phyloP scores from a whole-genome alignment of 2,113 vertebrate species.

The Caranx melampygus region DNA sequence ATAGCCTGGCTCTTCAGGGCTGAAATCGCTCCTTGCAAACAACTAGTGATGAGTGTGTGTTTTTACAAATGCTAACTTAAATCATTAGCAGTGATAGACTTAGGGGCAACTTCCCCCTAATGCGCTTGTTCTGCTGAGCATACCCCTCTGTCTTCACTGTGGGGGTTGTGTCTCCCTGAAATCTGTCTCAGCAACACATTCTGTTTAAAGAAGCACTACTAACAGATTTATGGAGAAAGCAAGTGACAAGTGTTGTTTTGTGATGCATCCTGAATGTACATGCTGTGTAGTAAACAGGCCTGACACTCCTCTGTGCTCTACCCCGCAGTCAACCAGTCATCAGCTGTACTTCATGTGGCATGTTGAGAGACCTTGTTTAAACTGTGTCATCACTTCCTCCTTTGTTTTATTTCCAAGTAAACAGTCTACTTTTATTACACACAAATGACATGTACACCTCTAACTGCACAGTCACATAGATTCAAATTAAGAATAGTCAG shows the following conservation, averaged over 20 bases:
- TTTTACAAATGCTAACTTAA: slow-evolving; percentile 50
- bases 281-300: slow-evolving; percentile 26
- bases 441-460: too few species aligned
- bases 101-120: slow-evolving; percentile 12
- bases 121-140: slow-evolving; percentile 37
- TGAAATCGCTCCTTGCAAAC: slow-evolving; percentile 13
- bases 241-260: not conserved
- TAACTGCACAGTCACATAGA: not conserved
- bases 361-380: slow-evolving; percentile 29
- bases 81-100: slow-evolving; percentile 17
- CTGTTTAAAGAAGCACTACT: slow-evolving; percentile 26
- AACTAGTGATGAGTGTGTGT: slow-evolving; percentile 35
- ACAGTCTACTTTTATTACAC: not conserved
- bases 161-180: slow-evolving; percentile 8
- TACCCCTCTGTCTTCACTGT: not conserved
- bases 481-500: not conserved
- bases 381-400: slow-evolving; percentile 15
- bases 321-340: slow-evolving; percentile 14
- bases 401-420: not conserved
- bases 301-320: slow-evolving; percentile 1
- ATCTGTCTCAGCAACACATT: slow-evolving; percentile 18
- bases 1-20: slow-evolving; percentile 8
- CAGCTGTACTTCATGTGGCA: slow-evolving; percentile 24
- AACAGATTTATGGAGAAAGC: slow-evolving; percentile 10
- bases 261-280: slow-evolving; percentile 32